These are phyloP conservation scores for Yponomeuta cagnagella DNA, from an alignment of 2,888 invertebrate species.

Conservation along the genomic window DNA sequence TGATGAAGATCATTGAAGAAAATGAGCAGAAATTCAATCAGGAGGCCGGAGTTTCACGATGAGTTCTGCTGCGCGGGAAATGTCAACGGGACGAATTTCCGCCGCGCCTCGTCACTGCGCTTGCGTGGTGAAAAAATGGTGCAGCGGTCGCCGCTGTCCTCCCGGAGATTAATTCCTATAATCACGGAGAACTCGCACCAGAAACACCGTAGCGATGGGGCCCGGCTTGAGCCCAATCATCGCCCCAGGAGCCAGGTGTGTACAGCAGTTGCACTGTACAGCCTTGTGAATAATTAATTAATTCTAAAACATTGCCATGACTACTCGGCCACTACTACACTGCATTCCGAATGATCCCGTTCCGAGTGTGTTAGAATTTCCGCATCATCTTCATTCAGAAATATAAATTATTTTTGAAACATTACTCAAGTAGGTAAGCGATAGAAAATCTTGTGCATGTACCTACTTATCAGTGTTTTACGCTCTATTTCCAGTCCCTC, in stretches of 20 bases:
- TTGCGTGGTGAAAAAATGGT: slow-evolving; percentile 79
- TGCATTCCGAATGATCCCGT: slow-evolving; percentile 7
- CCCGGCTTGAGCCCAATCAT: slow-evolving; percentile 64
- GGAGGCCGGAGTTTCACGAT: slow-evolving; percentile 66
- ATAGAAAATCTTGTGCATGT: not conserved
- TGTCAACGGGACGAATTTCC: slow-evolving; percentile 70
- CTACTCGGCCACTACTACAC: slow-evolving; percentile 31
- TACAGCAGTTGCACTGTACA: slow-evolving; percentile 24
- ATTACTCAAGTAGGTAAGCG: not conserved
- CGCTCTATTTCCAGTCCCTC: slow-evolving; percentile 56
- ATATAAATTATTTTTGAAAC: not conserved
- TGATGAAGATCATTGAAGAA: slow-evolving; percentile 58
- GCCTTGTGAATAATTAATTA: slow-evolving; percentile 20
- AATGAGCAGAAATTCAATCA: slow-evolving; percentile 63
- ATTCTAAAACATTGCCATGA: slow-evolving; percentile 31
- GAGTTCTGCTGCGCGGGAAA: slow-evolving; percentile 70
- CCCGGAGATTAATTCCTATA: slow-evolving; percentile 74
- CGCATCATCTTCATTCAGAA: not conserved
- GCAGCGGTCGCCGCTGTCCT: slow-evolving; percentile 71
- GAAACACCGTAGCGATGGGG: slow-evolving; percentile 65
- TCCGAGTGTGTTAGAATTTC: not conserved
- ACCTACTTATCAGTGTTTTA: not conserved
- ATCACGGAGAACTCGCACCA: slow-evolving; percentile 78
- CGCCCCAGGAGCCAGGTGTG: slow-evolving; percentile 77
- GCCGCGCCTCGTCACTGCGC: slow-evolving; percentile 80